phyloP scores from a whole-genome alignment of 2,888 invertebrate genomes.

The Spisula solida region DNA sequence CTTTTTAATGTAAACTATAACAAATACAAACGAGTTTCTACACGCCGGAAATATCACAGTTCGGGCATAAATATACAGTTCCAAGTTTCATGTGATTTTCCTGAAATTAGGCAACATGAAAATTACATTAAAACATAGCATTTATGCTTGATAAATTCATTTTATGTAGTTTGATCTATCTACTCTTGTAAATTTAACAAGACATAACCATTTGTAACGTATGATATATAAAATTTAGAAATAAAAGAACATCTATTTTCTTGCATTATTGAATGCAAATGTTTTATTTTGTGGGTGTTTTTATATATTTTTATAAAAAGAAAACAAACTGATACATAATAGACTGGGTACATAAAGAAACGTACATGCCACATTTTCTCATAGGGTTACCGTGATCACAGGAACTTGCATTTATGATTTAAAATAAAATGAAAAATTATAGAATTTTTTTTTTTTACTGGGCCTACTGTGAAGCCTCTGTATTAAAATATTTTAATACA shows the following conservation, averaged over 20 bases:
- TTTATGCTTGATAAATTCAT: background rate
- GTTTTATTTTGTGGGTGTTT: background rate
- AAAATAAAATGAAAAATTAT: too few species aligned
- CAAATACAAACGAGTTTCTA: constrained; percentile 2
- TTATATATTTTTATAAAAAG: background rate
- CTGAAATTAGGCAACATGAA: background rate
- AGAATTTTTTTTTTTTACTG: too few species aligned
- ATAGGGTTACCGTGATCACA: too few species aligned
- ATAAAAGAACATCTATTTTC: background rate
- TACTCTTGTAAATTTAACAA: background rate
- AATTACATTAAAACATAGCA: background rate
- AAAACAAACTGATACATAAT: background rate
- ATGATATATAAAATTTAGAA: background rate
- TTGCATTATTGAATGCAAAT: background rate
- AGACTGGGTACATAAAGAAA: too few species aligned
- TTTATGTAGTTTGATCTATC: background rate
- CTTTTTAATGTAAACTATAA: background rate
- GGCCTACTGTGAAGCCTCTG: too few species aligned
- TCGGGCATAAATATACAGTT: background rate
- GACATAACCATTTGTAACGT: background rate
- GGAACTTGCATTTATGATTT: too few species aligned
- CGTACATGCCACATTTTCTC: too few species aligned
- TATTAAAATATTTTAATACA: too few species aligned
- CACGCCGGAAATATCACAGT: background rate
- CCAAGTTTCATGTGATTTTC: background rate